Conservation (phyloP, 2,888 invertebrate species). For the Dynastes grantii region DNA sequence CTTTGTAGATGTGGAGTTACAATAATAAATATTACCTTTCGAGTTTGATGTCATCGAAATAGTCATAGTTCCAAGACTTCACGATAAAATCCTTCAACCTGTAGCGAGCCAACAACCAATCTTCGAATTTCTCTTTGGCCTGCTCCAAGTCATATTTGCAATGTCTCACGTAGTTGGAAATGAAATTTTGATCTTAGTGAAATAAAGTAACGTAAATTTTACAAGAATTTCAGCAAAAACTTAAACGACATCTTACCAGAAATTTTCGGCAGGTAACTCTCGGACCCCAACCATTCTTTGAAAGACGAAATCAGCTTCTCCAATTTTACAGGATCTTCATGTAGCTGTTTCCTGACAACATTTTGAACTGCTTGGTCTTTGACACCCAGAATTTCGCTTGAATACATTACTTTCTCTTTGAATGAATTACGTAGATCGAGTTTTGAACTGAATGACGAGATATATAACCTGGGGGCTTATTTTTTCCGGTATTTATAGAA, state of each 20-base stretch:
- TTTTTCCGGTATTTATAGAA: too few species aligned
- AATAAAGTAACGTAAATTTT: background rate
- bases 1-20: too few species aligned
- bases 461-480: too few species aligned
- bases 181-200: slow-evolving; percentile 71
- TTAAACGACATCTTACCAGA: background rate
- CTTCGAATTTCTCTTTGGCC: slow-evolving; percentile 77
- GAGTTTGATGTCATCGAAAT: slow-evolving; percentile 46
- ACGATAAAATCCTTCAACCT: too few species aligned
- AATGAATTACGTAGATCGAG: too few species aligned
- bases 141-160: slow-evolving; percentile 78
- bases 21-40: slow-evolving; percentile 65
- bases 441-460: too few species aligned
- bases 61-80: too few species aligned
- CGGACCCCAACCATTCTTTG: slow-evolving; percentile 21
- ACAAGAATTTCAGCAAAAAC: background rate
- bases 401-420: too few species aligned
- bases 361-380: too few species aligned
- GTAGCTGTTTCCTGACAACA: background rate
- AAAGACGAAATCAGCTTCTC: background rate
- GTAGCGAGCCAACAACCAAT: slow-evolving; percentile 70
- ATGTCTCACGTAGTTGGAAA: slow-evolving; percentile 75
- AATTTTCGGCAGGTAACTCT: slow-evolving; percentile 19
- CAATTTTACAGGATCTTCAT: background rate
- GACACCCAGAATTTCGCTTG: too few species aligned